These are phyloP conservation scores for Odontocolon sp. DNA, from an alignment of 2,888 invertebrate species.

Conservation along the genomic window DNA sequence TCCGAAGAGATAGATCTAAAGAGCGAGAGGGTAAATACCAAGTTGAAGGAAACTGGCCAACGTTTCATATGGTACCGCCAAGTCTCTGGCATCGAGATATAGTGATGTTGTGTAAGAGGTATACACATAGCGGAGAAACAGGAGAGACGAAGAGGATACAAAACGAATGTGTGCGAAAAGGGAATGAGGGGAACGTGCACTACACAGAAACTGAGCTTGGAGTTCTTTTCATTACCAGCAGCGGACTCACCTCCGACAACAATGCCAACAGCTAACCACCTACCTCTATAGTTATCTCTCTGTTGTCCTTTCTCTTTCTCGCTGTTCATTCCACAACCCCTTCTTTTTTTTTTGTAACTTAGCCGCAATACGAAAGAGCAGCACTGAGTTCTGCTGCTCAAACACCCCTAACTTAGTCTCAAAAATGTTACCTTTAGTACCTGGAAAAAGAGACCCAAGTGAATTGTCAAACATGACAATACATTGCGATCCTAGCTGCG, in stretches of 20 bases:
- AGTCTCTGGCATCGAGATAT: neutral
- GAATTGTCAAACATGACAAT: neutral
- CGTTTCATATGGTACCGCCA: conserved; percentile 24
- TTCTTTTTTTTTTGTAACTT: conserved; percentile 1
- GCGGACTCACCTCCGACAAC: conserved; percentile 69
- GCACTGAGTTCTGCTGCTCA: neutral
- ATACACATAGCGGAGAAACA: neutral
- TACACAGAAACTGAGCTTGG: conserved; percentile 67
- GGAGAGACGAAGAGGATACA: conserved; percentile 54
- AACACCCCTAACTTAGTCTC: neutral
- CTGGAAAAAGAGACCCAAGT: too few species aligned
- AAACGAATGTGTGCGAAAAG: conserved; percentile 57
- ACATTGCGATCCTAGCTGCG: too few species aligned
- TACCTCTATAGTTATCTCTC: neutral
- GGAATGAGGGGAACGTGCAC: conserved; percentile 36
- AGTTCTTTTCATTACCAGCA: conserved; percentile 75
- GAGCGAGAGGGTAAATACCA: conserved; percentile 37
- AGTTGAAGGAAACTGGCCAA: conserved; percentile 34
- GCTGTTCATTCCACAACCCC: conserved; percentile 27
- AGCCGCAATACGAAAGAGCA: neutral
- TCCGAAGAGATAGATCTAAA: conserved; percentile 11
- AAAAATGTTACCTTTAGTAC: neutral
- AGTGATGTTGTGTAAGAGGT: neutral
- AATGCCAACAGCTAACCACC: conserved; percentile 61
- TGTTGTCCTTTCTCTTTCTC: conserved; percentile 25